phyloP scores from a whole-genome alignment of 2,113 vertebrate genomes.

The Ceratotherium simum region DNA sequence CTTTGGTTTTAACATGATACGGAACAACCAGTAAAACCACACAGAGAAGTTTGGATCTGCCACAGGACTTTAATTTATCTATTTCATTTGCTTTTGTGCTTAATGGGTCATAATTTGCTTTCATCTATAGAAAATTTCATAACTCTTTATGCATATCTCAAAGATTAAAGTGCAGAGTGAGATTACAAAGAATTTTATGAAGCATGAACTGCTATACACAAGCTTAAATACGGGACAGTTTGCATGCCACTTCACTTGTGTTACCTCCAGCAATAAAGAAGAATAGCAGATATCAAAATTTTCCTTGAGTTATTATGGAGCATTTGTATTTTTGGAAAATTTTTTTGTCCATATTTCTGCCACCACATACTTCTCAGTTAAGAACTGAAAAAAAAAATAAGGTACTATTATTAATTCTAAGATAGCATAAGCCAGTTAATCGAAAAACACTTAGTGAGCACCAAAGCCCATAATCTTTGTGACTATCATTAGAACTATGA shows the following conservation, averaged over 20 bases:
- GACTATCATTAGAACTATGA: not conserved
- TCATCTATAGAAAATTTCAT: not conserved
- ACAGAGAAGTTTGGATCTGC: not conserved
- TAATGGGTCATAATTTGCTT: not conserved
- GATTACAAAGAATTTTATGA: not conserved
- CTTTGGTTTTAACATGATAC: conserved; percentile 45
- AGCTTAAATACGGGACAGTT: not conserved
- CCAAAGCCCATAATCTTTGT: not conserved
- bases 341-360: not conserved
- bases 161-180: not conserved
- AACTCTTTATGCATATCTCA: not conserved
- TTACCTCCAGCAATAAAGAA: not conserved
- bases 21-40: not conserved
- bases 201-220: not conserved
- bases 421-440: not conserved
- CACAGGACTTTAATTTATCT: not conserved
- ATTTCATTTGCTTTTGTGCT: not conserved
- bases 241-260: accelerated
- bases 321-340: conserved; percentile 24
- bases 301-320: not conserved
- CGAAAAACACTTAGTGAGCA: not conserved
- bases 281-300: not conserved
- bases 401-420: not conserved
- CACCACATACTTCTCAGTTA: not conserved
- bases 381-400: not conserved